phyloP scores from a whole-genome alignment of 2,113 vertebrate species.

The Caranx ignobilis region DNA sequence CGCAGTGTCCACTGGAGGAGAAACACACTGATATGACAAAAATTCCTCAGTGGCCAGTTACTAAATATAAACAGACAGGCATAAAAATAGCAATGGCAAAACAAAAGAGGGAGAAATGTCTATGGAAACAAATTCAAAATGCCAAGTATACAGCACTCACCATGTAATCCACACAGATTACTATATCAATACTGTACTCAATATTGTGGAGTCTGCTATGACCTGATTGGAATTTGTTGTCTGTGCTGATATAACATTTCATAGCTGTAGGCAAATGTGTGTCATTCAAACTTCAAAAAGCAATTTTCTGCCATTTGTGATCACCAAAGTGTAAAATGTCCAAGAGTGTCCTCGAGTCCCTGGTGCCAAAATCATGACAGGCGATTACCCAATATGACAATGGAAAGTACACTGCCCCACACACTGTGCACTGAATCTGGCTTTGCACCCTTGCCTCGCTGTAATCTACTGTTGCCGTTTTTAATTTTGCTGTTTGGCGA shows the following conservation, averaged over 20 bases:
- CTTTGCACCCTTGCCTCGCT: background rate
- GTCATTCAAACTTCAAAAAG: background rate
- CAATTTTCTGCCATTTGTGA: background rate
- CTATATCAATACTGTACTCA: background rate
- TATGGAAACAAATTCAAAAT: slow-evolving; percentile 43
- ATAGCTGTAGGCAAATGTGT: background rate
- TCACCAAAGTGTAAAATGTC: background rate
- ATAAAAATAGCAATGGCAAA: slow-evolving; percentile 69
- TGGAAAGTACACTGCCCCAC: background rate
- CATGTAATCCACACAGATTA: background rate
- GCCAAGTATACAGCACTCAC: slow-evolving; percentile 12
- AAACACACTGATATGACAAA: slow-evolving; percentile 53
- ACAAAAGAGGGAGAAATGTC: slow-evolving; percentile 53
- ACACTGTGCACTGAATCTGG: background rate
- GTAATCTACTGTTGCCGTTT: background rate
- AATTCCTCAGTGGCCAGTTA: slow-evolving; percentile 57
- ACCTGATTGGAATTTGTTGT: background rate
- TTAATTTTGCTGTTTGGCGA: background rate
- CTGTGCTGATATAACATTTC: background rate
- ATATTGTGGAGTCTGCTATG: no score
- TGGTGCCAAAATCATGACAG: background rate
- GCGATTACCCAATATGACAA: background rate
- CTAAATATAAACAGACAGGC: slow-evolving; percentile 75
- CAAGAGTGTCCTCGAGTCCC: background rate
- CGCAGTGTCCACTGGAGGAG: slow-evolving; percentile 50